A percentile compares a stretch with the other conserved stretches of the same genome.
Evolutionary conservation across 35 echinoderm and acorn worm genomes (phyloP).

Genomic region (Apostichopus parvimensis): DNA sequence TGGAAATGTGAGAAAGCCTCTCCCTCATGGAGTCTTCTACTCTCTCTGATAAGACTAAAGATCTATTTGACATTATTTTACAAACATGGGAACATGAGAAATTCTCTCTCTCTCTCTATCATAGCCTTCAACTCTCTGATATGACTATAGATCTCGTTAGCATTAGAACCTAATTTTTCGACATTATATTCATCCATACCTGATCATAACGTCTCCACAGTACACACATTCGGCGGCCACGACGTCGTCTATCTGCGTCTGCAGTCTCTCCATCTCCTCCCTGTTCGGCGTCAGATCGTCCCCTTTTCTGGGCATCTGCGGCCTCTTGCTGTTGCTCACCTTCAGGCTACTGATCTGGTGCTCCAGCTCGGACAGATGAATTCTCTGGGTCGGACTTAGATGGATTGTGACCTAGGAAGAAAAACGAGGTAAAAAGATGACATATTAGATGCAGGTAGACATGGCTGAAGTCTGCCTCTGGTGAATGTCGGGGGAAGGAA

Average conservation of each 20-base stretch:
- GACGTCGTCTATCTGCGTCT: conserved; percentile 89
- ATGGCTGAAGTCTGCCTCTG: too few relatives aligned
- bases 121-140: too few relatives aligned
- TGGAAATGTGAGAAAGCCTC: too few relatives aligned
- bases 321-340: conserved; percentile 22
- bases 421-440: not conserved
- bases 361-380: conserved; percentile 69
- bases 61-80: not conserved
- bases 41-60: too few relatives aligned
- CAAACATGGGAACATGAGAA: too few relatives aligned
- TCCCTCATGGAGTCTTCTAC: too few relatives aligned
- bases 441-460: too few relatives aligned
- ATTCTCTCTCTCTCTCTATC: too few relatives aligned
- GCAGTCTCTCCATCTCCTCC: conserved; percentile 77
- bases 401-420: conserved; percentile 76
- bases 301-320: conserved; percentile 11
- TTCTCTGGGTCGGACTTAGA: conserved; percentile 70
- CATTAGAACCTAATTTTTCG: not conserved
- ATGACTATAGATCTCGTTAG: not conserved
- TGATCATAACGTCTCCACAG: too few relatives aligned
- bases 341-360: conserved; percentile 49
- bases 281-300: conserved; percentile 73
- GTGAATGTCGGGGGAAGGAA: too few relatives aligned
- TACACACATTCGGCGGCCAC: conserved; percentile 31
- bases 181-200: not conserved